These are phyloP conservation scores for Dascillus cervinus DNA, from an alignment of 2,888 invertebrate species.

Conservation along the genomic window DNA sequence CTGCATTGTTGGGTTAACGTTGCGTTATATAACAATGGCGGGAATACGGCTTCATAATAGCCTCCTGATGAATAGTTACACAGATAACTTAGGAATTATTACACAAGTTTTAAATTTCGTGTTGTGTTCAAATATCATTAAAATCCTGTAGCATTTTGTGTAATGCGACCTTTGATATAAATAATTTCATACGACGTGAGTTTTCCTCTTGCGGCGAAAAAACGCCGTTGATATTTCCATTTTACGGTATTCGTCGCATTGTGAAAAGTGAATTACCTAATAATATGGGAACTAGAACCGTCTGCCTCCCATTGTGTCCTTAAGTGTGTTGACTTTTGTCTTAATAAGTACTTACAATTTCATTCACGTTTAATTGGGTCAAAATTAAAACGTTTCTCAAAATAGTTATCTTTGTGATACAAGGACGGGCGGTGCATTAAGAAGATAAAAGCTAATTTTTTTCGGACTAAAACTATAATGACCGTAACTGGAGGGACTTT, in stretches of 20 bases:
- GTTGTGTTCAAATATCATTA: neutral
- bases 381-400: constrained; percentile 8
- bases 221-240: too few species aligned
- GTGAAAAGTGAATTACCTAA: constrained; percentile 26
- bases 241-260: too few species aligned
- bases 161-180: neutral
- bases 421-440: too few species aligned
- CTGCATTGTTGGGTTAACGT: constrained; percentile 20
- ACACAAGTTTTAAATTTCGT: neutral
- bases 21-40: constrained; percentile 24
- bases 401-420: neutral
- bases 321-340: constrained; percentile 12
- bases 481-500: too few species aligned
- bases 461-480: too few species aligned
- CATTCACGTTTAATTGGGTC: constrained; percentile 22
- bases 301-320: constrained; percentile 23
- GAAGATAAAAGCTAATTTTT: too few species aligned
- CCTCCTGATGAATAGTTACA: constrained; percentile 13
- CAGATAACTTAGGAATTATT: neutral
- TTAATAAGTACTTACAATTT: constrained; percentile 18
- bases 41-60: constrained; percentile 18
- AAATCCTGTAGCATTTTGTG: neutral
- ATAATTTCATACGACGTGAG: too few species aligned
- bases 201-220: too few species aligned
- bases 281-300: constrained; percentile 25